Conservation (phyloP, 2,888 invertebrate genomes). For the Ischnura elegans region DNA sequence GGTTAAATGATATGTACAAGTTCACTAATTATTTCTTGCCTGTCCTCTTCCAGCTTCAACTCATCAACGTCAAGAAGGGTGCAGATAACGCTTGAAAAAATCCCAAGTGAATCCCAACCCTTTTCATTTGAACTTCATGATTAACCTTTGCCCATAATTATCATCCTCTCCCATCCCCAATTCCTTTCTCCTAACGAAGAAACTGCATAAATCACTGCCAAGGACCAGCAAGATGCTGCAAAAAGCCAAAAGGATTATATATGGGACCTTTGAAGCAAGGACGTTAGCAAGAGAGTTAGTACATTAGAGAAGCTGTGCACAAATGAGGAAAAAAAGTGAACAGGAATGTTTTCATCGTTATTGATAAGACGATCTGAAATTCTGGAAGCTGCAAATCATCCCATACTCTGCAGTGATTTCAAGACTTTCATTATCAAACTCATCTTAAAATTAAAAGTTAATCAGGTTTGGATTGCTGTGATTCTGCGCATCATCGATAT, state of each 20-base stretch:
- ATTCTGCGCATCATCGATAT: background rate
- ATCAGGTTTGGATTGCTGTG: background rate
- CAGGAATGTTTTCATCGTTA: background rate
- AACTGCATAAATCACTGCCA: conserved; percentile 54
- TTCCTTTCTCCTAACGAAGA: background rate
- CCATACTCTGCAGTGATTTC: background rate
- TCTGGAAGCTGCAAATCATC: background rate
- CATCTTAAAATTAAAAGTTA: background rate
- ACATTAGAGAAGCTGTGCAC: background rate
- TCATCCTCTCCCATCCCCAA: background rate
- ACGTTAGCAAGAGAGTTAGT: background rate
- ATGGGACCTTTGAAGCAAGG: background rate
- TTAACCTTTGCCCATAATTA: background rate
- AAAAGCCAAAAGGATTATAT: background rate
- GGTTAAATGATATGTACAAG: too few species aligned
- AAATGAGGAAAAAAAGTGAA: background rate
- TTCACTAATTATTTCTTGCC: background rate
- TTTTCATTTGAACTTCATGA: background rate
- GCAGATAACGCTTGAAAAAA: conserved; percentile 35
- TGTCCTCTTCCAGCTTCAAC: conserved; percentile 46
- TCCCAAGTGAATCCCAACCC: background rate
- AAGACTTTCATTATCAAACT: background rate
- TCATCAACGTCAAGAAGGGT: conserved; percentile 44
- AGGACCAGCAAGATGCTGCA: background rate
- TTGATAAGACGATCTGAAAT: background rate